Conservation (phyloP, 2,797 vertebrate species). For the Pangasius macronema region DNA sequence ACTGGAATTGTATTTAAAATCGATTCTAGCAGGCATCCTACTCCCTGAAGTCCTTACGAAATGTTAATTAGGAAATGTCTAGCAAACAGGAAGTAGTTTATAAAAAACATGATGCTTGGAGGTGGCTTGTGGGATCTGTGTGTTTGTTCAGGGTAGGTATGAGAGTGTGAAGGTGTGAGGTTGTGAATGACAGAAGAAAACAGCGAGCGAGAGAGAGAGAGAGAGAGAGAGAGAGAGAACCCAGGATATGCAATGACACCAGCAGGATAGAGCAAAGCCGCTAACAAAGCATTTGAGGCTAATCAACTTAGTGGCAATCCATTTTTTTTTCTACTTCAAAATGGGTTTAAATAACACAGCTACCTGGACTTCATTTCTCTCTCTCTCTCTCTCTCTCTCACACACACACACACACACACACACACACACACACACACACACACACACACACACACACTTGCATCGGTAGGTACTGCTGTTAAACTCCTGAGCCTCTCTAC, state of each 20-base stretch:
- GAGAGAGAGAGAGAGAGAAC: constrained; percentile 60
- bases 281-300: constrained; percentile 65
- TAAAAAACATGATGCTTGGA: not conserved
- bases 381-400: too few relatives aligned
- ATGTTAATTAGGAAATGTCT: not conserved
- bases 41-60: not conserved
- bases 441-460: not conserved
- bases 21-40: not conserved
- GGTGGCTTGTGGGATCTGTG: not conserved
- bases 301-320: not conserved
- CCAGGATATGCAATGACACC: constrained; percentile 59
- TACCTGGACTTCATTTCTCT: not conserved
- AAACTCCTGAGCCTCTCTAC: not conserved
- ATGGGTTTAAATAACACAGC: not conserved
- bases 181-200: not conserved
- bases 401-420: too few relatives aligned
- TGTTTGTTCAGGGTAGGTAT: not conserved
- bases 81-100: constrained; percentile 1
- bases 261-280: constrained; percentile 62
- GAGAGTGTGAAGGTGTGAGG: constrained; percentile 10
- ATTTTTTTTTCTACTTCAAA: not conserved
- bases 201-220: constrained; percentile 59
- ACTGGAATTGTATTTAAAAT: not conserved
- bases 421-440: not conserved
- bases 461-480: not conserved